Evolutionary conservation across 2,888 invertebrate genomes (phyloP), one percentile per base, ranked within the genome.

Genomic region (Apamea anceps): DNA sequence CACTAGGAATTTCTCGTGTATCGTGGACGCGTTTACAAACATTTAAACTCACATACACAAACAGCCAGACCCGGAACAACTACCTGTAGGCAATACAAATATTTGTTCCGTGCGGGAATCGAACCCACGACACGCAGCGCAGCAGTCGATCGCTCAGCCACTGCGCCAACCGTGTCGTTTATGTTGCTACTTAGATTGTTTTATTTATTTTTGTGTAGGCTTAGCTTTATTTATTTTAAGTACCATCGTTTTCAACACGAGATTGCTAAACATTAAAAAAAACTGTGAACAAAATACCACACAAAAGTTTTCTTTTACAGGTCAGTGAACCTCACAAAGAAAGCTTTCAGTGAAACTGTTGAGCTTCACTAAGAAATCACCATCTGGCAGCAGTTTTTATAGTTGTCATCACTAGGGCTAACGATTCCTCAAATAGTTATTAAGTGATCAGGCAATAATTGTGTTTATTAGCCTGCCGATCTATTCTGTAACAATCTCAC

Each of bases 151-250:
- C n/a, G n/a, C n/a, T n/a, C n/a, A n/a, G n/a, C n/a, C n/a, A n/a
- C n/a, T n/a, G n/a, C n/a, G n/a, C n/a, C n/a, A n/a, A n/a, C n/a
- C n/a, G n/a, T n/a, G n/a, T n/a, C n/a, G 37, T 65, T 65, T 37
- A n/a, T 63, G n/a, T 72, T 18, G n/a, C 12, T 72, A 28, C 28
- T 28, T 45, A 18, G 0, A 51, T 32, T 71, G 6, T 60, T 57
- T 71, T 71, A 32, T 70, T 70, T 54, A 15, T 25, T 15, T 70
- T 62, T 71, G 6, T 37, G 37, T 72, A 65, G 6, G 71, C 62
- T 72, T n/a, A 62, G 62, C 25, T 21, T 21, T 57, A 57, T 48
- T 48, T 48, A 48, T 48, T 48, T 48, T 15, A 12, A 18, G 60
- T 71, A 62, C 25, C 32, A 37, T 25, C 10, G 57, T 32, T 32